These are phyloP conservation scores for Promerops cafer DNA, from an alignment of 2,113 vertebrate species.

Conservation along the genomic window DNA sequence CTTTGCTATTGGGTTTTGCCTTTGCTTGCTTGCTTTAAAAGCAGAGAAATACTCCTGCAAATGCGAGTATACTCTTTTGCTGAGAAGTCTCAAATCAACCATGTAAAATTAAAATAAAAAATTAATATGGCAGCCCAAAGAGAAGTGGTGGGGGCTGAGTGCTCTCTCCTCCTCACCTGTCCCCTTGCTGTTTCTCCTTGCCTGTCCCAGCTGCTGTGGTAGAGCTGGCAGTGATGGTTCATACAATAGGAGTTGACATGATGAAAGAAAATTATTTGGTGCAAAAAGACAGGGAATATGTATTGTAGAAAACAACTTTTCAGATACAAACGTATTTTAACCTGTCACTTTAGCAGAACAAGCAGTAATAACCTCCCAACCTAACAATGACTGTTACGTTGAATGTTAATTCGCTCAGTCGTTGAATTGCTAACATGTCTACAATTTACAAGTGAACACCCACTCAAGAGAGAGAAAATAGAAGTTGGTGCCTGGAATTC, in stretches of 20 bases:
- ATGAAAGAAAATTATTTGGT: conserved; percentile 4
- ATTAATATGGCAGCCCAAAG: neutral
- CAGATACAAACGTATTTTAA: conserved; percentile 27
- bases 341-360: conserved; percentile 45
- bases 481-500: conserved; percentile 31
- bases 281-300: neutral
- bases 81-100: neutral
- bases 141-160: neutral
- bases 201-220: neutral
- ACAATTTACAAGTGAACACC: conserved; percentile 71
- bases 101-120: neutral
- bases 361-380: conserved; percentile 47
- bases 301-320: conserved; percentile 20
- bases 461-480: conserved; percentile 59
- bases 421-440: conserved; percentile 69
- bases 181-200: neutral
- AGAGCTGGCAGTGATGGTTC: neutral
- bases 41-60: neutral
- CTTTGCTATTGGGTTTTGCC: neutral
- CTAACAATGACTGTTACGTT: conserved; percentile 54
- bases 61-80: neutral
- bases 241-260: neutral
- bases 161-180: neutral
- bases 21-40: neutral
- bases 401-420: conserved; percentile 72